A percentile compares a stretch with the other conserved stretches of the same genome.
These are phyloP conservation scores for Cephus nigrinus DNA, from an alignment of 2,888 invertebrate species.

Conservation along the genomic window DNA sequence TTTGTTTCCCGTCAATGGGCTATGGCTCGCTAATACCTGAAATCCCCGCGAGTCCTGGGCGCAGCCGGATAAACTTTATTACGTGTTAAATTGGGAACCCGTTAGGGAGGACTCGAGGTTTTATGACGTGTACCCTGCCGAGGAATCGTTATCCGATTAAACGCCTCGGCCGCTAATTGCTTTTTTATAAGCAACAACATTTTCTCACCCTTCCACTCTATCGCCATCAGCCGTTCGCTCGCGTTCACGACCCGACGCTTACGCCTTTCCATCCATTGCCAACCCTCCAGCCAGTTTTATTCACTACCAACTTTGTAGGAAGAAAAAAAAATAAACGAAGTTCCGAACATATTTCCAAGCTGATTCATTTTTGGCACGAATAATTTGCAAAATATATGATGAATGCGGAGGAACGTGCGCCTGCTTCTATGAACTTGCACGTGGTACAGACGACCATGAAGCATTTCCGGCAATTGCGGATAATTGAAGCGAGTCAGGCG, in stretches of 20 bases:
- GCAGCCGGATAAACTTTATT: slow-evolving; percentile 43
- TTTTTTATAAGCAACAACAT: slow-evolving; percentile 40
- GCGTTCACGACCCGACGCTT: slow-evolving; percentile 10
- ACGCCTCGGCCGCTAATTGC: slow-evolving; percentile 52
- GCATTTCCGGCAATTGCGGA: slow-evolving; percentile 47
- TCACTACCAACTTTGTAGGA: background rate
- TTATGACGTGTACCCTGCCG: slow-evolving; percentile 40
- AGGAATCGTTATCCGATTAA: slow-evolving; percentile 40
- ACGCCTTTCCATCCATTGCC: background rate
- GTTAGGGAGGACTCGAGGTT: slow-evolving; percentile 30
- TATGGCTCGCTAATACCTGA: slow-evolving; percentile 35
- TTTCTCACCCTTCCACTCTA: slow-evolving; percentile 24
- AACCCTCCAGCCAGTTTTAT: background rate
- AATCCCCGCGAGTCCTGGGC: slow-evolving; percentile 30
- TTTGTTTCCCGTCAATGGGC: slow-evolving; percentile 45
- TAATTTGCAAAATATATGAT: background rate
- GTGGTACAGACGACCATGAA: background rate
- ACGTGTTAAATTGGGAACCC: slow-evolving; percentile 47
- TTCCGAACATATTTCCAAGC: background rate
- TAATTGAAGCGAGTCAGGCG: slow-evolving; percentile 54
- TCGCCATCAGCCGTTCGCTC: slow-evolving; percentile 22
- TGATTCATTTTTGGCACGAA: background rate
- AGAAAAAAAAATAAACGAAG: background rate
- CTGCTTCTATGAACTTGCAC: background rate
- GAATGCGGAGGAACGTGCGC: background rate